phyloP scores from a whole-genome alignment of 2,113 vertebrate species.

The Lamprotornis superbus region DNA sequence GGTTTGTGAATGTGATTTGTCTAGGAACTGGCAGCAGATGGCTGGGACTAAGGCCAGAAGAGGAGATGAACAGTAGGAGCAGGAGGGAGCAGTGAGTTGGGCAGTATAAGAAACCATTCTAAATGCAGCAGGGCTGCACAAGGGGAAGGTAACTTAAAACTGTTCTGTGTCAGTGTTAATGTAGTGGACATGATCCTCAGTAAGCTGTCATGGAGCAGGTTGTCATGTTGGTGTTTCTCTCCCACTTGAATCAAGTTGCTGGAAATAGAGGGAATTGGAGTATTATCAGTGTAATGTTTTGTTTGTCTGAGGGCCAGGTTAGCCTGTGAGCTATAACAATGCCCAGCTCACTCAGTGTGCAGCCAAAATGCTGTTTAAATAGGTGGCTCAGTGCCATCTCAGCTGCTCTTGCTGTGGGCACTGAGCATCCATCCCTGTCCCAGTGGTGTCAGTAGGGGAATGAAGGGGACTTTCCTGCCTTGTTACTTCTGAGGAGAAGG shows the following conservation, averaged over 20 bases:
- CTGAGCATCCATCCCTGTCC: background rate
- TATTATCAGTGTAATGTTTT: background rate
- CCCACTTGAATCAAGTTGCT: background rate
- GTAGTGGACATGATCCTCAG: background rate
- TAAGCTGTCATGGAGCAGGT: background rate
- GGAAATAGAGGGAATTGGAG: background rate
- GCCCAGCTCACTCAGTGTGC: background rate
- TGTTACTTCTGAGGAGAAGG: background rate
- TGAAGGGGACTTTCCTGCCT: background rate
- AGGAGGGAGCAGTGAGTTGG: background rate
- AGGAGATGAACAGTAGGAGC: background rate
- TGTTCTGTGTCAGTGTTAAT: background rate
- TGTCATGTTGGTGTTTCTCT: background rate
- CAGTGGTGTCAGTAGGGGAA: background rate
- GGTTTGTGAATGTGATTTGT: background rate
- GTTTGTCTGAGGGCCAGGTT: background rate
- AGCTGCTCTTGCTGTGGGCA: accelerated
- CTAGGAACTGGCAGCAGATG: background rate
- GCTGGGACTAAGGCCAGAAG: background rate
- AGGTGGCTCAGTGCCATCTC: background rate
- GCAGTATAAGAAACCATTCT: background rate
- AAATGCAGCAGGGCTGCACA: background rate
- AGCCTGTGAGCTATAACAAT: background rate
- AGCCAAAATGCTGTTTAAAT: background rate
- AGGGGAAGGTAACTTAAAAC: background rate